phyloP scores from a whole-genome alignment of 2,888 invertebrate genomes.

The Apomyelois bistriatella region DNA sequence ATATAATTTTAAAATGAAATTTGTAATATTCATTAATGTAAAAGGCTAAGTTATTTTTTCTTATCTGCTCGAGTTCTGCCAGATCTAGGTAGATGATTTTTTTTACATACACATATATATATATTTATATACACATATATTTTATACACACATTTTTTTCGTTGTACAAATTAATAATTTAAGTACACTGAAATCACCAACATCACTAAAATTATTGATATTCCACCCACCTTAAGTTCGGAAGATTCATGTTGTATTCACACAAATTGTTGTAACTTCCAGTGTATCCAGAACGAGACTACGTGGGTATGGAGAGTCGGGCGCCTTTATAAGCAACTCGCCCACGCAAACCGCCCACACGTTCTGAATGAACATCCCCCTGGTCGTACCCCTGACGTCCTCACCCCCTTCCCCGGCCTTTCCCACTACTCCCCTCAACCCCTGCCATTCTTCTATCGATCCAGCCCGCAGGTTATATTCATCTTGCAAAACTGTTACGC shows the following conservation, averaged over 20 bases:
- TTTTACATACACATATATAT: too few relatives aligned
- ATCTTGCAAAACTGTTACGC: constrained; percentile 60
- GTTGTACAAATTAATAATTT: too few relatives aligned
- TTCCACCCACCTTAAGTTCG: constrained; percentile 57
- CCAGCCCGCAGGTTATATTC: constrained; percentile 73
- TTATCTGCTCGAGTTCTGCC: too few relatives aligned
- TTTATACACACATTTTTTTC: too few relatives aligned
- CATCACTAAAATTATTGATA: constrained; percentile 13
- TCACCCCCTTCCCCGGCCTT: constrained; percentile 32
- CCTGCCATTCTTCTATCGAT: constrained; percentile 66
- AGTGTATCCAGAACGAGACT: constrained; percentile 58
- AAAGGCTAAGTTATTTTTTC: background rate
- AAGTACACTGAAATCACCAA: background rate
- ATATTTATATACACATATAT: too few relatives aligned
- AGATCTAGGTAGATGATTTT: too few relatives aligned
- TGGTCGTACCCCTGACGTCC: constrained; percentile 32
- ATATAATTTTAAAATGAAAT: background rate
- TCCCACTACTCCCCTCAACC: constrained; percentile 35
- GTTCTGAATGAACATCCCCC: constrained; percentile 82
- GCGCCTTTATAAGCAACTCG: constrained; percentile 69
- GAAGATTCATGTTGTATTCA: constrained; percentile 56
- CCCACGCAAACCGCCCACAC: constrained; percentile 82
- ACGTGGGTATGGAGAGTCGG: constrained; percentile 56
- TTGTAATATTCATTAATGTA: background rate
- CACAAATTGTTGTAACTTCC: constrained; percentile 43